phyloP scores from a whole-genome alignment of 2,888 invertebrate species.

The Agonopterix heracliana region DNA sequence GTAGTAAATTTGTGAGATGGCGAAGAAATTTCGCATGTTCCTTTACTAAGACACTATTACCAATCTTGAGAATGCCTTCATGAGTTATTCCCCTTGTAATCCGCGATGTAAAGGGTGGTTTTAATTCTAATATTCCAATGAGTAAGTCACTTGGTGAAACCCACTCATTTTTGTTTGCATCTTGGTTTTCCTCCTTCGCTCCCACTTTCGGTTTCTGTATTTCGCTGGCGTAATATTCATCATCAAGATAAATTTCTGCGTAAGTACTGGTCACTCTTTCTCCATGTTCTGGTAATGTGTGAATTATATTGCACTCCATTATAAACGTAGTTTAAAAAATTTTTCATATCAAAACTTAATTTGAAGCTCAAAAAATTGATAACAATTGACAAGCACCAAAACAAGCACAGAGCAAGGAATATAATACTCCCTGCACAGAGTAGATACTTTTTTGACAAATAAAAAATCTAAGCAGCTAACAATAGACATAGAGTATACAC shows the following conservation, averaged over 20 bases:
- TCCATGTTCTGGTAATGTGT: conserved; percentile 23
- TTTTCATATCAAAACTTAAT: neutral
- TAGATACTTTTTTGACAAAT: too few species aligned
- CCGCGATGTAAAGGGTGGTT: conserved; percentile 65
- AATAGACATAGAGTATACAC: too few species aligned
- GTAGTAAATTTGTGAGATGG: conserved; percentile 30
- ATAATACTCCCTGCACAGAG: too few species aligned
- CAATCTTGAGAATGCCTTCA: conserved; percentile 57
- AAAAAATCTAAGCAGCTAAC: too few species aligned
- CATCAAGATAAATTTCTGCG: conserved; percentile 51
- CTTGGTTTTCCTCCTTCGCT: conserved; percentile 1
- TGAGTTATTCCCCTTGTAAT: conserved; percentile 59
- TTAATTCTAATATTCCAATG: conserved; percentile 48
- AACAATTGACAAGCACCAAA: too few species aligned
- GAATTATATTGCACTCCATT: conserved; percentile 36
- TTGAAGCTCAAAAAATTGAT: too few species aligned
- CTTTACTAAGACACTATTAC: conserved; percentile 39
- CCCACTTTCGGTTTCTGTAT: conserved; percentile 11
- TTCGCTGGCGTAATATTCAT: conserved; percentile 30
- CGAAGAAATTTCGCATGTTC: conserved; percentile 39
- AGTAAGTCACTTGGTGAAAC: conserved; percentile 61
- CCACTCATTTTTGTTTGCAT: conserved; percentile 32
- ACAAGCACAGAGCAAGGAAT: too few species aligned
- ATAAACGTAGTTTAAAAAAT: neutral
- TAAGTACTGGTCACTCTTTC: conserved; percentile 52